Percentiles rank a stretch among this genome's conserved stretches.
Conservation (phyloP, 2,888 invertebrate genomes). For the Neoaliturus tenellus region DNA sequence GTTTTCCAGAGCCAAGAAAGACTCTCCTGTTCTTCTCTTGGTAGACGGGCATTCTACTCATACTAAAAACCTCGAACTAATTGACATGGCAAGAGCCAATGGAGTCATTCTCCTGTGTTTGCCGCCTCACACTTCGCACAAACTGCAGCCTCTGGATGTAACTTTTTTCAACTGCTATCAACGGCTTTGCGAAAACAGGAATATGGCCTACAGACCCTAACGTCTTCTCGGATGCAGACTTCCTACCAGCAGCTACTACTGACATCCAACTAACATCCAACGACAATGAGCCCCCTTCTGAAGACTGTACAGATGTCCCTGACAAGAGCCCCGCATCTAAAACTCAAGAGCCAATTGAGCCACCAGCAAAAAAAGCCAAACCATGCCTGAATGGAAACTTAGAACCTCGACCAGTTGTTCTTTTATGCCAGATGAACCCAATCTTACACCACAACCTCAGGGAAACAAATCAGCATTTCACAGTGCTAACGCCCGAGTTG, state of each 20-base stretch:
- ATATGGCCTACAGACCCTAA: slow-evolving; percentile 68
- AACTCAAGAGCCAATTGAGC: not conserved
- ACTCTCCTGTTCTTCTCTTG: no score
- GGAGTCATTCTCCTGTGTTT: slow-evolving; percentile 67
- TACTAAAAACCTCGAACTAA: no score
- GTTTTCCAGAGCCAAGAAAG: no score
- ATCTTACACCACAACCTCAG: not conserved
- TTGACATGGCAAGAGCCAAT: no score
- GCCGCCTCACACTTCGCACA: slow-evolving; percentile 68
- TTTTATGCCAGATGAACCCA: not conserved
- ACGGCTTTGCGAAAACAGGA: slow-evolving; percentile 68
- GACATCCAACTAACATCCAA: slow-evolving; percentile 26
- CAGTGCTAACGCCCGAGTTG: not conserved
- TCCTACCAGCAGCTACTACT: slow-evolving; percentile 63
- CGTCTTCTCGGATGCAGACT: slow-evolving; percentile 67
- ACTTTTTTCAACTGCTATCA: slow-evolving; percentile 66
- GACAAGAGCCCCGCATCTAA: not conserved
- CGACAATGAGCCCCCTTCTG: not conserved
- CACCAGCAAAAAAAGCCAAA: not conserved
- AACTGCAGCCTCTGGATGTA: slow-evolving; percentile 66
- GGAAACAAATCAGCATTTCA: not conserved
- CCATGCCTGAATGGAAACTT: not conserved
- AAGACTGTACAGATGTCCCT: not conserved
- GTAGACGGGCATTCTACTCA: no score
- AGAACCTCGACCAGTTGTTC: not conserved